Base-by-base conservation (phyloP, 2,113 vertebrate genomes). In the Nesospiza acunhae region DNA sequence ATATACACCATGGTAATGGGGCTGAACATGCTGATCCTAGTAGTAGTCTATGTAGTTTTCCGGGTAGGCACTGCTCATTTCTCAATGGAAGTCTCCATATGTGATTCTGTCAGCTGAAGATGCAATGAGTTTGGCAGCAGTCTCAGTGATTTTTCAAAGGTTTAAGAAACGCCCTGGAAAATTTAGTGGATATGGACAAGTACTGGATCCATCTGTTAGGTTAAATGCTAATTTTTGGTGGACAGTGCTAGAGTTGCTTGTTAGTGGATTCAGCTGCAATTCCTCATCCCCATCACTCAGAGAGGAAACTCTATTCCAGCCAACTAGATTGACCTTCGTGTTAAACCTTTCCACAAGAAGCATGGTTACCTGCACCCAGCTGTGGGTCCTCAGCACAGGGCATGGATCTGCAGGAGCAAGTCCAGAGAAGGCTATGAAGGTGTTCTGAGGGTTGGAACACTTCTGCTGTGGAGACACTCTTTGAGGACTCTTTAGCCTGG, bases 261-360 rank as follows among this genome's bases (percentile, higher is more conserved):
- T 80, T 42, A 31, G 1, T 46, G 24, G 53, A n/a, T 68, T 60
- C 10, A 87, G 30, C 58, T 87, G 13, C 23, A 68, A 31, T 73
- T 87, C 15, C 31, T 87, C 49, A 12, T 58, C 35, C 19, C 41
- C 10, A 1, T 31, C 28, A 3, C 27, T 49, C 31, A 4, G 46
- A 35, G 47, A 53, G 22, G 35, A 18, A 30, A 13, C 33, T 72
- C 33, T 72, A 13, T 53, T 19, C 37, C n/a, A 39, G 50, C 15
- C 27, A 6, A 1, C 42, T 33, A 6, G 39, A 31, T 7, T 9
- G 37, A 26, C 69, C 52, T 62, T 63, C 0, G 0, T 35, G 9
- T 55, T 74, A 27, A 83, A 52, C 46, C 3, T 3, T 56, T 58
- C 26, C 9, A 10, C 22, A n/a, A 37, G 69, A 39, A 50, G 14